Base-by-base conservation (phyloP, 2,888 invertebrate species). In the Brachyptera putata region DNA sequence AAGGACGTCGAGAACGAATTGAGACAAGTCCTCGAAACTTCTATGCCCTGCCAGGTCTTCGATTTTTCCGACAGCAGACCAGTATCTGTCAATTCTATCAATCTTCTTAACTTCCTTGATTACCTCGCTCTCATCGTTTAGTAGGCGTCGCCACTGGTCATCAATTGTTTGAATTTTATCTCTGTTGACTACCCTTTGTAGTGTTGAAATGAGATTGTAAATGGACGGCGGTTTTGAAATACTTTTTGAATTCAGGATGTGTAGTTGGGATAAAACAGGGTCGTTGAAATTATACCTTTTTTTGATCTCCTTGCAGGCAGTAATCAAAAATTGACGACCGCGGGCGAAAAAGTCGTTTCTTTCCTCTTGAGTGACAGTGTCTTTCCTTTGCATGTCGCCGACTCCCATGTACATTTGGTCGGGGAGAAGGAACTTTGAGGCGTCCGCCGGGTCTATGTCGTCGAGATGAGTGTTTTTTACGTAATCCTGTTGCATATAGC, bases 361-460 rank as follows among this genome's bases (percentile, higher is more conserved):
- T 39, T 58, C 21, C n/a, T 46, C 46, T 9, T 7, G 21, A 7
- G 4, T 46, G 5, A 46, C 4, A 9, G 5, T 7, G n/a, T 4
- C 46, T 16, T 7, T 16, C 14, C 3, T n/a, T 57, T 41, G 30
- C 57, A 57, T 21, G 9, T 57, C 39, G 4, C 56, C 34, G 36
- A 50, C 61, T 22, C 61, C 62, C 18, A 61, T 56, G 56, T 65
- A 65, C 50, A 65, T 64, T 30, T 65, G 56, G 9, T 60, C 57
- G 7, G 57, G 43, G 13, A 62, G 62, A 39, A 60, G n/a, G 25
- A 58, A 64, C 24, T 58, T 16, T 4, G 46, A 36, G 1, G 39
- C 24, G 56, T 66, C 60, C 16, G 22, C 41, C 39, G 62, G 63
- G 46, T 65, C 43, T 14, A 64, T 60, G n/a, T 43, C 48, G 24